These are phyloP conservation scores for Aelia acuminata DNA, from an alignment of 2,888 invertebrate genomes.

Conservation along the genomic window DNA sequence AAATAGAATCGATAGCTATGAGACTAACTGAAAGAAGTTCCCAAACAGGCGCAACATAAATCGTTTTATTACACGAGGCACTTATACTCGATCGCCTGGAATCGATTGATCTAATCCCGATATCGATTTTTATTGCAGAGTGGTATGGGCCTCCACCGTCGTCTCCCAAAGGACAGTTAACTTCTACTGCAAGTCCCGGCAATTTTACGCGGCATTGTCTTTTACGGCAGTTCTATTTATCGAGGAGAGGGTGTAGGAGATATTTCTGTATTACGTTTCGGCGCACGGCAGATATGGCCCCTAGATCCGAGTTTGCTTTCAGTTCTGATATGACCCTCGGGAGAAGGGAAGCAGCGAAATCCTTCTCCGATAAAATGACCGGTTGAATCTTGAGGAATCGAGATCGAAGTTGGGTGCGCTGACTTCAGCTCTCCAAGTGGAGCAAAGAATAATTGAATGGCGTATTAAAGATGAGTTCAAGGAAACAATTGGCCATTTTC, in stretches of 20 bases:
- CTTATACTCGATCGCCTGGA: neutral
- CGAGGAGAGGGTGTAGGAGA: neutral
- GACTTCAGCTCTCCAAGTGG: neutral
- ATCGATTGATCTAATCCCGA: neutral
- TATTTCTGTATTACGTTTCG: constrained; percentile 1
- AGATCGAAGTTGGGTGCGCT: neutral
- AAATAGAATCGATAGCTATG: no score
- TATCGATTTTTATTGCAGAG: neutral
- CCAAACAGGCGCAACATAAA: no score
- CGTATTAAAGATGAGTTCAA: no score
- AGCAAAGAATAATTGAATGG: no score
- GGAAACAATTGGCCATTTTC: no score
- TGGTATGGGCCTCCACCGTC: neutral
- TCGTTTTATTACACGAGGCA: neutral
- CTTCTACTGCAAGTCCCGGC: neutral
- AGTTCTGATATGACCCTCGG: neutral
- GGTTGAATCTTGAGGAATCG: neutral
- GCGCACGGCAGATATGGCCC: neutral
- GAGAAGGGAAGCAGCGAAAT: neutral
- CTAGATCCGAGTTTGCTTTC: neutral
- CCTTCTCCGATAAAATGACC: neutral
- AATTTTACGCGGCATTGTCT: constrained; percentile 33
- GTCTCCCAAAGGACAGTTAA: neutral
- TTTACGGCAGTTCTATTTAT: neutral
- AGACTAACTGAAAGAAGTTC: no score